Evolutionary conservation across 2,797 vertebrate species (phyloP).

Genomic region (Oryzias dopingdopingensis): DNA sequence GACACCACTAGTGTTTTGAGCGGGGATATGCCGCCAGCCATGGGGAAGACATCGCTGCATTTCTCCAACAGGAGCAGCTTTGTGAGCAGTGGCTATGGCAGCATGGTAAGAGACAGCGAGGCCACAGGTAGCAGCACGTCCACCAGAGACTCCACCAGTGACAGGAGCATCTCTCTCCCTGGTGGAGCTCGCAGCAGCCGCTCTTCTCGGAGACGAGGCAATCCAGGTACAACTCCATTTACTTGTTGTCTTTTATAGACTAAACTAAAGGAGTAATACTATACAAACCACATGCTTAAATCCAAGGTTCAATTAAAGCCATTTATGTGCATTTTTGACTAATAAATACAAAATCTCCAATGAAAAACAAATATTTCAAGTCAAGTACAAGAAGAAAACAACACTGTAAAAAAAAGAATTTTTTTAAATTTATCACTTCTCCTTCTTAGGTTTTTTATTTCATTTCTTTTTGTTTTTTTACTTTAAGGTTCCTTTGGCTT

Average conservation of each 20-base stretch:
- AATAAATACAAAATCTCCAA: no score
- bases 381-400: no score
- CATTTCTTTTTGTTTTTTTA: no score
- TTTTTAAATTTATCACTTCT: no score
- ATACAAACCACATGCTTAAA: no score
- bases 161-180: slow-evolving; percentile 83
- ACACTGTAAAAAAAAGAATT: no score
- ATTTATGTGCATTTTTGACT: no score
- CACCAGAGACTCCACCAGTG: slow-evolving; percentile 88
- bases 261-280: no score
- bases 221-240: slow-evolving; percentile 75
- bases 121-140: slow-evolving; percentile 88
- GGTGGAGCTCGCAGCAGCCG: slow-evolving; percentile 80
- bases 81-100: slow-evolving; percentile 96
- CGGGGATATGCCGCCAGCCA: slow-evolving; percentile 92
- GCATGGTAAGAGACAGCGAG: slow-evolving; percentile 93
- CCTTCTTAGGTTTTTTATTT: no score
- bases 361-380: no score
- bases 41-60: slow-evolving; percentile 94
- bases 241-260: not conserved
- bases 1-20: slow-evolving; percentile 93
- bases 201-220: slow-evolving; percentile 84
- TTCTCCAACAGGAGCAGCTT: slow-evolving; percentile 85
- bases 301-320: no score
- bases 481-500: no score